Evolutionary conservation across 2,888 invertebrate genomes (phyloP).

Genomic region (Drepana falcataria): DNA sequence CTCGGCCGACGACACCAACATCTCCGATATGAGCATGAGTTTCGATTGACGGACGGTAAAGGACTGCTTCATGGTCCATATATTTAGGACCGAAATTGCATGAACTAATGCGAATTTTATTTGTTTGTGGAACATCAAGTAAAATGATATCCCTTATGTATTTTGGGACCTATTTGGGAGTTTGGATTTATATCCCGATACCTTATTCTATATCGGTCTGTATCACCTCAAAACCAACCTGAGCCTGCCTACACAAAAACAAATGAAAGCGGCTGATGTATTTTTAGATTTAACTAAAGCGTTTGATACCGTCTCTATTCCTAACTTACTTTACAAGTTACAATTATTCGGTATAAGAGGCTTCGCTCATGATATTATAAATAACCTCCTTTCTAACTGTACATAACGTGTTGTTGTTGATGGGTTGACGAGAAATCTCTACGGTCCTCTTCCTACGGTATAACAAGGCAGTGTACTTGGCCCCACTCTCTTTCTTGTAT

Average conservation of each 20-base stretch:
- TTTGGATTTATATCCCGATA: no score
- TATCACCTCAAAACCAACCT: no score
- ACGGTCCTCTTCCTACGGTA: no score
- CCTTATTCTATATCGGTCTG: no score
- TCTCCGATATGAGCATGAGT: slow-evolving; percentile 75
- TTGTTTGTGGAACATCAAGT: no score
- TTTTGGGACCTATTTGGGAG: no score
- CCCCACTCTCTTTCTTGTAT: slow-evolving; percentile 4
- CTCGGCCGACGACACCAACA: slow-evolving; percentile 42
- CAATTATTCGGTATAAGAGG: not conserved
- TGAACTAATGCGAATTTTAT: no score
- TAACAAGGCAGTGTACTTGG: slow-evolving; percentile 2
- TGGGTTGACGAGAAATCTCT: not conserved
- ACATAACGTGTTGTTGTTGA: not conserved
- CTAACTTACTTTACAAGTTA: not conserved
- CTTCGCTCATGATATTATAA: not conserved
- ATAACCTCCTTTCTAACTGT: not conserved
- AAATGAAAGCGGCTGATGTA: not conserved
- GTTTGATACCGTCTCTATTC: not conserved
- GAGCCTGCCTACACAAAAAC: no score
- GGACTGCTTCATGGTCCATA: not conserved
- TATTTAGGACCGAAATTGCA: no score
- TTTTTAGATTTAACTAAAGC: not conserved
- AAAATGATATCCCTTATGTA: no score
- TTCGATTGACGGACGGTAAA: slow-evolving; percentile 48